These are phyloP conservation scores for Drosophila ercepeae DNA, from an alignment of 1,140 invertebrate genomes.

Conservation along the genomic window DNA sequence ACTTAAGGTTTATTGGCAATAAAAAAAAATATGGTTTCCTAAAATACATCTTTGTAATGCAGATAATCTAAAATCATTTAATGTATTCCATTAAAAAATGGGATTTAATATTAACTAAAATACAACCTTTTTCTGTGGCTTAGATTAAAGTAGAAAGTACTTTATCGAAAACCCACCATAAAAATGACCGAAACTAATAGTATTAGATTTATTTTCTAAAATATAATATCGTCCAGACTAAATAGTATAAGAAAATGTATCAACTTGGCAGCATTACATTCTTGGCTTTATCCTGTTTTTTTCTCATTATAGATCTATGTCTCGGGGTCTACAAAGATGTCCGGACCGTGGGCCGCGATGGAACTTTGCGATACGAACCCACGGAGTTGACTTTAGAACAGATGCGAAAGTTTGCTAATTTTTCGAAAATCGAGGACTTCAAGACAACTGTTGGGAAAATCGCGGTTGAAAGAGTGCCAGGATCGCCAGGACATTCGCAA, in stretches of 20 bases:
- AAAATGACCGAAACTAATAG: background rate
- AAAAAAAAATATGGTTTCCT: background rate
- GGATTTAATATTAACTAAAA: too few species aligned
- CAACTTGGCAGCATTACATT: too few species aligned
- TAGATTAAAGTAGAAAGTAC: too few species aligned
- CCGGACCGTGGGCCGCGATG: background rate
- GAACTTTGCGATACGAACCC: background rate
- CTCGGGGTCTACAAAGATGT: too few species aligned
- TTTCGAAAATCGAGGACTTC: slow-evolving; percentile 86
- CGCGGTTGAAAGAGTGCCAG: slow-evolving; percentile 89
- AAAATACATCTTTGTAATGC: background rate
- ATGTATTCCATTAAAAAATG: too few species aligned
- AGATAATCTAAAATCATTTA: too few species aligned
- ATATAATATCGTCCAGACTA: background rate
- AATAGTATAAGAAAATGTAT: slow-evolving; percentile 7
- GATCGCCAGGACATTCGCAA: slow-evolving; percentile 86
- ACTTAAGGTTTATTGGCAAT: background rate
- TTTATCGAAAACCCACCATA: too few species aligned
- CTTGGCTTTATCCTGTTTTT: background rate
- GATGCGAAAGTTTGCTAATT: background rate
- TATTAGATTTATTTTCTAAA: background rate
- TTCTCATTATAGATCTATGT: background rate
- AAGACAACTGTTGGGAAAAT: slow-evolving; percentile 87
- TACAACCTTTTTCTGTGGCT: too few species aligned
- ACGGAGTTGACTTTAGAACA: background rate